Percentiles rank a stretch among this genome's conserved stretches.
Conservation (phyloP, 1,140 invertebrate genomes). For the Harpegnathos saltator region DNA sequence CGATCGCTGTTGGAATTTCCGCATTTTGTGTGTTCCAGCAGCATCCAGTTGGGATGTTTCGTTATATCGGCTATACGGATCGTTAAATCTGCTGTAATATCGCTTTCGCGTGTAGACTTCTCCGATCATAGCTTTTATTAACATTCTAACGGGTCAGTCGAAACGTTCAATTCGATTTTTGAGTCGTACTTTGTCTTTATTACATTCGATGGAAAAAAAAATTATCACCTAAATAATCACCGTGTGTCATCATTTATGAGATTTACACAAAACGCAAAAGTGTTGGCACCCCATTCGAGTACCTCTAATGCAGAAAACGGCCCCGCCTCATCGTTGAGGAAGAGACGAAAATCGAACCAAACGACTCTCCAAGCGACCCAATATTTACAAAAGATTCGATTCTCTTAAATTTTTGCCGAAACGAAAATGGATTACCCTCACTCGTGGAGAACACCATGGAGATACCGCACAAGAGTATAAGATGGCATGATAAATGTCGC, state of each 20-base stretch:
- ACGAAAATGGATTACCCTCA: slow-evolving; percentile 27
- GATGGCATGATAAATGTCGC: neutral
- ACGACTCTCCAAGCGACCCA: no score
- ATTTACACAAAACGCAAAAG: no score
- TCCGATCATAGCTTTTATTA: neutral
- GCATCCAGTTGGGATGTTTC: slow-evolving; percentile 85
- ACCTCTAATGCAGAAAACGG: no score
- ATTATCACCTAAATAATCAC: no score
- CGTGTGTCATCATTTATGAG: no score
- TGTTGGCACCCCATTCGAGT: no score
- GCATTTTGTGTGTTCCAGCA: slow-evolving; percentile 83
- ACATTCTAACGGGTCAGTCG: neutral
- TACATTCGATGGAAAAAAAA: no score
- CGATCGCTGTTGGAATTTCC: slow-evolving; percentile 82
- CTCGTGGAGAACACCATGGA: neutral
- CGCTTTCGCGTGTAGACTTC: neutral
- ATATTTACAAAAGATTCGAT: neutral
- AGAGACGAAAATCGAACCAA: no score
- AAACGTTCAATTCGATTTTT: no score
- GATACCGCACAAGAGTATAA: neutral
- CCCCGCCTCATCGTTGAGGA: no score
- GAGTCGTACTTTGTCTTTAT: no score
- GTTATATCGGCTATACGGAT: slow-evolving; percentile 79
- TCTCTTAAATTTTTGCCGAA: neutral
- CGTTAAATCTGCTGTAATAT: slow-evolving; percentile 8